These are phyloP conservation scores for Leptinotarsa undecemlineata DNA, from an alignment of 1,140 invertebrate genomes.

Conservation along the genomic window DNA sequence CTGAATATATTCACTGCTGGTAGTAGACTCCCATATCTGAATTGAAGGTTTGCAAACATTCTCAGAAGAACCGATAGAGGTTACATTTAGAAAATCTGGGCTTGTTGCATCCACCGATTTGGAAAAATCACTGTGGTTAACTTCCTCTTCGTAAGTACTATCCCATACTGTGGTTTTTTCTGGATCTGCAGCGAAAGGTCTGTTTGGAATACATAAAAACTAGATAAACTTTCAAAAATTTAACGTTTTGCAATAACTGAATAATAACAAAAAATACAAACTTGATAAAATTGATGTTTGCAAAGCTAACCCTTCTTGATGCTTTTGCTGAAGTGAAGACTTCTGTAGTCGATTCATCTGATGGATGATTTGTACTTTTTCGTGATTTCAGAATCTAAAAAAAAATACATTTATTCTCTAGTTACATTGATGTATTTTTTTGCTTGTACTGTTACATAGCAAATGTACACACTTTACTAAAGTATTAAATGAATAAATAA, in stretches of 20 bases:
- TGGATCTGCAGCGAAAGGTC: constrained; percentile 37
- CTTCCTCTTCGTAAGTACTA: constrained; percentile 37
- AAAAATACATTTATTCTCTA: not conserved
- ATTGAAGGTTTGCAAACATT: not conserved
- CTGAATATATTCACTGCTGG: not conserved
- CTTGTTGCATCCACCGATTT: not conserved
- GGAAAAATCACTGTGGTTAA: constrained; percentile 29
- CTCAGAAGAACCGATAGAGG: not conserved
- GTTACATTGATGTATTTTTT: not conserved
- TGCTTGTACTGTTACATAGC: too few relatives aligned
- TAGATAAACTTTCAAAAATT: constrained; percentile 3
- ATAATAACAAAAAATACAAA: constrained; percentile 20
- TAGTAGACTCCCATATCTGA: not conserved
- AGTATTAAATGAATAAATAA: too few relatives aligned
- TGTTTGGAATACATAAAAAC: constrained; percentile 19
- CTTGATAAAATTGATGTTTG: constrained; percentile 38
- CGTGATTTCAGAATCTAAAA: constrained; percentile 8
- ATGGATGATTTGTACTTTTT: constrained; percentile 10
- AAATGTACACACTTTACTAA: too few relatives aligned
- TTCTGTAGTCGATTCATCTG: constrained; percentile 4
- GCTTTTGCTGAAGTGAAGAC: not conserved
- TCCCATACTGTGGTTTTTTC: constrained; percentile 43
- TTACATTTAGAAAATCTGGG: not conserved
- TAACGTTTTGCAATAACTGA: not conserved
- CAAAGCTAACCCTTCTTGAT: constrained; percentile 37